Conservation (phyloP, 2,888 invertebrate genomes). For the Callosobruchus maculatus region DNA sequence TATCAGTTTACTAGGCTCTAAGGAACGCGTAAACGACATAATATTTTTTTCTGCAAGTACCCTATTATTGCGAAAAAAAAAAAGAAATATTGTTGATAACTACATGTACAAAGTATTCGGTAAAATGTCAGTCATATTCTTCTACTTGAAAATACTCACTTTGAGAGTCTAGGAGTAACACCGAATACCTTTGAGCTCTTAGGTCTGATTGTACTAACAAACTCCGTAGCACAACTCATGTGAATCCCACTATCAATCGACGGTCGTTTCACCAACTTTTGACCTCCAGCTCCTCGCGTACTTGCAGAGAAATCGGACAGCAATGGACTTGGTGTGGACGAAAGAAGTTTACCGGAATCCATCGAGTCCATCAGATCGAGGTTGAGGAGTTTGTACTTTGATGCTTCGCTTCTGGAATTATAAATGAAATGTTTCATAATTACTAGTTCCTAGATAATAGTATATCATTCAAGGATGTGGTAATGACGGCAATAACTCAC, state of each 20-base stretch:
- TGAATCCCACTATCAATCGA: slow-evolving; percentile 79
- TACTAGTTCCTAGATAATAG: no score
- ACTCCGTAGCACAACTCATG: slow-evolving; percentile 51
- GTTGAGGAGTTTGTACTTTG: slow-evolving; percentile 53
- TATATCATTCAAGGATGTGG: no score
- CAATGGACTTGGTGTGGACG: slow-evolving; percentile 42
- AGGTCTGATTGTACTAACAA: slow-evolving; percentile 40
- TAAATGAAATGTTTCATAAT: neutral
- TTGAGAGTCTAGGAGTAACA: slow-evolving; percentile 49
- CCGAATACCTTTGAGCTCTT: slow-evolving; percentile 35
- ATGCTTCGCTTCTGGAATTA: slow-evolving; percentile 46
- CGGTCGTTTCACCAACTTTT: slow-evolving; percentile 63
- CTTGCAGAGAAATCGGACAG: slow-evolving; percentile 41
- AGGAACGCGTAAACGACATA: no score
- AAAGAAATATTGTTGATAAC: no score
- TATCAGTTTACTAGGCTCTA: no score
- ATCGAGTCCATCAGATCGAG: slow-evolving; percentile 46
- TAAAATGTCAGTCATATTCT: no score
- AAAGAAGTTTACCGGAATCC: slow-evolving; percentile 40
- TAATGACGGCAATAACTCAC: no score
- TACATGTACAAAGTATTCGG: no score
- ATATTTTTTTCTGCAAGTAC: no score
- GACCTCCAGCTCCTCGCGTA: slow-evolving; percentile 37
- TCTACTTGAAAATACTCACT: slow-evolving; percentile 38
- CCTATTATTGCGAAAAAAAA: no score